A percentile compares a stretch with the other conserved stretches of the same genome.
Conservation (phyloP, 1,140 invertebrate genomes). For the Ectropis grisescens region DNA sequence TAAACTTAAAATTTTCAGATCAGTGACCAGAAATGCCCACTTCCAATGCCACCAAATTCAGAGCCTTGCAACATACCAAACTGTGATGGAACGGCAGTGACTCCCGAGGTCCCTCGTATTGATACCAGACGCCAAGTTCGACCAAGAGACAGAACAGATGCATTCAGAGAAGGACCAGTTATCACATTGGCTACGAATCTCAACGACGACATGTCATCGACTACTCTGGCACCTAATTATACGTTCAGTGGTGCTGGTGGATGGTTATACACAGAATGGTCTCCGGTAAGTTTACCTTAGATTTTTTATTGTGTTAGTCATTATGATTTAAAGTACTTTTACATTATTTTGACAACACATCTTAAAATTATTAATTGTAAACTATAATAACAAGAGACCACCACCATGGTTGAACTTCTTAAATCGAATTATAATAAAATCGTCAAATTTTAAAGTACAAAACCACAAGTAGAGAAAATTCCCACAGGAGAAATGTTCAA, state of each 20-base stretch:
- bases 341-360: no score
- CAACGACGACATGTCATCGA: conserved; percentile 34
- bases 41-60: conserved; percentile 51
- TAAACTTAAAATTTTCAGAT: no score
- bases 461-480: no score
- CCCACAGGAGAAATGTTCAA: no score
- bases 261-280: conserved; percentile 61
- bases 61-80: conserved; percentile 54
- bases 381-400: no score
- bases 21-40: conserved; percentile 57
- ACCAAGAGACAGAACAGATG: conserved; percentile 38
- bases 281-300: conserved; percentile 37
- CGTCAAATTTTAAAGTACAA: no score
- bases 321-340: no score
- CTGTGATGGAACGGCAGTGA: conserved; percentile 40
- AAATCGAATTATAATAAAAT: no score
- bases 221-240: conserved; percentile 29
- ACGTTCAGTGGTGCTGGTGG: conserved; percentile 44
- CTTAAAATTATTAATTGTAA: no score
- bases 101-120: conserved; percentile 25
- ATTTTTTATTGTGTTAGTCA: no score
- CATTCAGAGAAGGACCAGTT: conserved; percentile 44
- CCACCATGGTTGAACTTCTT: no score
- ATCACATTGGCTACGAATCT: conserved; percentile 37
- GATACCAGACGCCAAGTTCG: conserved; percentile 49